Percentiles rank a stretch among this genome's conserved stretches.
These are phyloP conservation scores for Cepaea hortensis DNA, from an alignment of 2,888 invertebrate species.

Conservation along the genomic window DNA sequence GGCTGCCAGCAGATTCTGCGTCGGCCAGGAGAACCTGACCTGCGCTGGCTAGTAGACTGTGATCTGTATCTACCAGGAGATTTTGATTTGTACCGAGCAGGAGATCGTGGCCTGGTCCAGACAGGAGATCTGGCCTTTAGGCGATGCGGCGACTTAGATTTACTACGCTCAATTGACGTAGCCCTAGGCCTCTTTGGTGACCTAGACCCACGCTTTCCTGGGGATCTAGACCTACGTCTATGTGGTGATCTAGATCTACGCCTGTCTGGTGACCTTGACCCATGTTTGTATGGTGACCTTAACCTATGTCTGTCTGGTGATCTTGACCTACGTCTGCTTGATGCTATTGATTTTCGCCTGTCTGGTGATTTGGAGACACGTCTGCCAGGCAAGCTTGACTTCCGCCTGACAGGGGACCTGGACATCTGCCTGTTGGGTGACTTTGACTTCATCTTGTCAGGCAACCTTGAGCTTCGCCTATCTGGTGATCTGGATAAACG, in stretches of 20 bases:
- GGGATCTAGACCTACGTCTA: too few relatives aligned
- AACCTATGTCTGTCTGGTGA: not conserved
- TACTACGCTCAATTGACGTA: not conserved
- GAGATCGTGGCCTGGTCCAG: not conserved
- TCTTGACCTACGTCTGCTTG: too few relatives aligned
- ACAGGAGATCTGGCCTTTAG: not conserved
- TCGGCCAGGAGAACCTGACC: too few relatives aligned
- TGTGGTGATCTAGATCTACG: not conserved
- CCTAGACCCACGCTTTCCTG: too few relatives aligned
- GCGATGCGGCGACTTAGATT: not conserved
- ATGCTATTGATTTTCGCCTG: too few relatives aligned
- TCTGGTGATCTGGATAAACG: too few relatives aligned
- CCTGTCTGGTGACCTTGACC: not conserved
- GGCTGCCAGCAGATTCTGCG: not conserved
- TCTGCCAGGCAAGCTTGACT: slow-evolving; percentile 12
- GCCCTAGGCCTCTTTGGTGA: not conserved
- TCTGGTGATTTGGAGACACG: too few relatives aligned
- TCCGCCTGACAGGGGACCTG: not conserved
- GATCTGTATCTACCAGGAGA: not conserved
- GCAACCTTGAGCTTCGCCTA: too few relatives aligned
- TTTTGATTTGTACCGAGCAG: not conserved
- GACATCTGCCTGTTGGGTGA: not conserved
- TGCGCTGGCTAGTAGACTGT: not conserved
- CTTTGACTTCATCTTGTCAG: too few relatives aligned
- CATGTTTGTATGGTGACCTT: not conserved